Base-by-base conservation (phyloP, 2,113 vertebrate genomes). In the Talpa occidentalis region DNA sequence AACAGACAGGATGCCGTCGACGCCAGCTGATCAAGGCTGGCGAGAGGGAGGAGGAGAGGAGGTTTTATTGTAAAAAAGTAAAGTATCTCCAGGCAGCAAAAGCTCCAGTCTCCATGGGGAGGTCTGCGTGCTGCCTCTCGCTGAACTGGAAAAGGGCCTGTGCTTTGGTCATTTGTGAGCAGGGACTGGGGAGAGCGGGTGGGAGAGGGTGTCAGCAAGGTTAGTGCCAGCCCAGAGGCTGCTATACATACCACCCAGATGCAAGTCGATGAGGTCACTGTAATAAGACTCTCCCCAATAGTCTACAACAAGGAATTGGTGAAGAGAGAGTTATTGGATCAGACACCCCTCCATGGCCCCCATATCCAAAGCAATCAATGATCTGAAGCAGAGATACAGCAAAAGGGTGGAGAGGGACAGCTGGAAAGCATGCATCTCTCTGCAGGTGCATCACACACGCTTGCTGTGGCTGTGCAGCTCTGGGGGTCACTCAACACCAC, bases 231-330 rank as follows among this genome's bases (percentile, higher is more conserved):
- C 98, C 97, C 98, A 98, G 99, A 97, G 88, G 99, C 98, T 98
- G 98, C 99, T 98, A 99, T 99, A 99, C 99, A 99, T 99, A 99
- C 99, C 99, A 99, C 99, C 99, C 99, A 99, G 99, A 98, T 99
- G 99, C 99, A 99, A 99, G 99, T 99, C 99, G 99, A 99, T 99
- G 99, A 99, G 99, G 99, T 99, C 99, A 99, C 99, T 99, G 99
- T 99, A 99, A 99, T 99, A 99, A 99, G 99, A 99, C 98, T 99
- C 99, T 99, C 99, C 99, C 99, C 99, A 99, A 99, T 99, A 99
- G 99, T 99, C 99, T 99, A 99, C 98, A 99, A 99, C 97, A 99
- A 99, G 99, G 99, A 99, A 99, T 99, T 96, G 97, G 99, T 99
- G 99, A 98, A 98, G 99, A 99, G 98, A 99, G 97, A 98, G 99